A percentile compares a stretch with the other conserved stretches of the same genome.
phyloP scores from a whole-genome alignment of 2,113 vertebrate genomes.

The Chamaetylas fuelleborni region DNA sequence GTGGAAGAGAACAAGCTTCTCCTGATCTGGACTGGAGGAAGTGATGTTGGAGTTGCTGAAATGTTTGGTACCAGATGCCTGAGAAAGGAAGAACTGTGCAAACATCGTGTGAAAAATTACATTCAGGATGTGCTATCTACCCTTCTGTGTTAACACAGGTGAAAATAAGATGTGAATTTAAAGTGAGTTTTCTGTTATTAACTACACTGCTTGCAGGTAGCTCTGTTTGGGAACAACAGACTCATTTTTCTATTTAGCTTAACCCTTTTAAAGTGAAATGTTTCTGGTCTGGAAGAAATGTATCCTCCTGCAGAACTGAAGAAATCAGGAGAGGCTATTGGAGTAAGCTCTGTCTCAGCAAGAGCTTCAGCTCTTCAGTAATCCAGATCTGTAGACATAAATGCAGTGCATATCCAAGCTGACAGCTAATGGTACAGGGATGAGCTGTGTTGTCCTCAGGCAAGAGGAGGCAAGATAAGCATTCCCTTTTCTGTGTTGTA shows the following conservation, averaged over 20 bases:
- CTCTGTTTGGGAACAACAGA: neutral
- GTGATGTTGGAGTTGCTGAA: neutral
- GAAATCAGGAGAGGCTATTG: neutral
- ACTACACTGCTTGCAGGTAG: neutral
- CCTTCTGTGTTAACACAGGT: neutral
- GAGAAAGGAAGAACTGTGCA: neutral
- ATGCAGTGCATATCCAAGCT: neutral
- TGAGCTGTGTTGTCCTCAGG: neutral
- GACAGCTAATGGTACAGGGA: neutral
- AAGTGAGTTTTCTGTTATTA: neutral
- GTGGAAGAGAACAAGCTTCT: neutral
- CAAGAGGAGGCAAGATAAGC: neutral
- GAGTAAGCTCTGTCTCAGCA: neutral
- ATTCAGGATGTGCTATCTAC: neutral
- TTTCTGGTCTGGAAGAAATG: neutral
- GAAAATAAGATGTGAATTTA: neutral
- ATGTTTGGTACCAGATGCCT: rapidly evolving
- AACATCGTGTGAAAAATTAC: rapidly evolving
- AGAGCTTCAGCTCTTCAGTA: neutral
- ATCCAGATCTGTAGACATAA: neutral
- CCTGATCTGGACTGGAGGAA: neutral
- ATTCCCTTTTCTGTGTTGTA: neutral
- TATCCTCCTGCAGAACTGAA: neutral
- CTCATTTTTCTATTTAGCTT: neutral
- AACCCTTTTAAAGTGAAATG: neutral